Evolutionary conservation across 2,797 vertebrate species (phyloP), one percentile per base, ranked within the genome.

Genomic region (Anguilla pacifica): DNA sequence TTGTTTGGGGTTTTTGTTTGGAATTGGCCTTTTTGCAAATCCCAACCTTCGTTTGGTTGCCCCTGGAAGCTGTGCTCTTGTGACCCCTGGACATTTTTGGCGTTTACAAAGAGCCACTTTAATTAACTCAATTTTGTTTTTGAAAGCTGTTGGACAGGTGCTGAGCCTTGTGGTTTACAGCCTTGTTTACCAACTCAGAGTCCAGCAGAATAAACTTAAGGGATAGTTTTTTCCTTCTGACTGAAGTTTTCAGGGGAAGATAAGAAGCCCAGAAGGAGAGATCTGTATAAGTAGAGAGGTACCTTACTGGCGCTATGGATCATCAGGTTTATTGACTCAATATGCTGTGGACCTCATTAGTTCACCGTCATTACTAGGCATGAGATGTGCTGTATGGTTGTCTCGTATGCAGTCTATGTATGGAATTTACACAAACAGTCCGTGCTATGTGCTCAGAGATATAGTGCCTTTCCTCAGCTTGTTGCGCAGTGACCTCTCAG

Each of bases 151-250:
- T 25, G 17, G 49, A 72, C 83, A 82, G 43, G 85, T 86, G 61
- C 19, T 86, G 39, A 53, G 25, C 85, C 22, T 7, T 83, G 61
- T 9, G 43, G 64, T 49, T 88, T 85, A 64, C 87, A 51, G 39
- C 70, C 83, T 61, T 77, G 51, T 88, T 51, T 85, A 74, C 51
- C 53, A 85, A 79, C 87, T 85, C 28, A 39, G 35, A 83, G 19
- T 64, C 25, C 19, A 13, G 81, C 7, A 43, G 81, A 67, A 84
- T 55, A 70, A 35, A n/a, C 67, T 61, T 79, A 79, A 79, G 35
- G 31, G 19, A 28, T 28, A 28, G 17, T 17, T 64, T 87, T 51
- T 85, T 39, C 31, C 7, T 15, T 67, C 64, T n/a, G n/a, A 43
- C 72, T 86, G 51, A 53, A 39, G 55, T 87, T 46, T 51, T 53